Base-by-base conservation (phyloP, 2,797 vertebrate genomes). In the Onychomys arenicola region DNA sequence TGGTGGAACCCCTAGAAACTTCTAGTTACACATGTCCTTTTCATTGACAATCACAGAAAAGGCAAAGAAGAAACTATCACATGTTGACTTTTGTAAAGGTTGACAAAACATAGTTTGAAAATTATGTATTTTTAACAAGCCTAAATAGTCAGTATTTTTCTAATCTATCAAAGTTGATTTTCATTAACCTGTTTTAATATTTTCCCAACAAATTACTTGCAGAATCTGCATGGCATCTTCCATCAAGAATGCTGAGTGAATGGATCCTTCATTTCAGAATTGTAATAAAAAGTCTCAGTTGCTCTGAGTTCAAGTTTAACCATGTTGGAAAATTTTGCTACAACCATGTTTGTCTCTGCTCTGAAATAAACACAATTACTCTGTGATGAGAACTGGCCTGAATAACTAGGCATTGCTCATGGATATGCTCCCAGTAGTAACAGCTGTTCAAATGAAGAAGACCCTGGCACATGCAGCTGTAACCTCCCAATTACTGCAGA, bases 81-180 rank as follows among this genome's bases (percentile, higher is more conserved):
- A 16, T 65, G 63, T 34, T 59, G 43, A 52, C 82, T 96, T 63
- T 87, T 90, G 43, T 46, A 90, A 90, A 65, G 19, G 59, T 11
- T 87, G 14, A 61, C 77, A 46, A 90, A 75, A 63, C 63, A 49
- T 37, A 86, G 76, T 32, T 94, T n/a, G 69, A 91, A 95, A 77
- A 63, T 25, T 37, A 90, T 9, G 29, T 17, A 19, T 46, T 69
- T 59, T 67, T n/a, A 57, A 21, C 43, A 11, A 69, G 52, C 61
- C 27, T 90, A 6, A 17, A 29, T 93, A 78, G 3, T 34, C 40
- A 77, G 17, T 91, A 78, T 57, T 55, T 89, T 83, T 77, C n/a
- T 57, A 65, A 75, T 81, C 1, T 76, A 78, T 80, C 81, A 95
- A 80, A 13, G 9, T 43, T 88, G 57, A 88, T 59, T 71, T 93